phyloP scores from a whole-genome alignment of 35 echinoderm and acorn worm genomes.

The Chiridota heheva region DNA sequence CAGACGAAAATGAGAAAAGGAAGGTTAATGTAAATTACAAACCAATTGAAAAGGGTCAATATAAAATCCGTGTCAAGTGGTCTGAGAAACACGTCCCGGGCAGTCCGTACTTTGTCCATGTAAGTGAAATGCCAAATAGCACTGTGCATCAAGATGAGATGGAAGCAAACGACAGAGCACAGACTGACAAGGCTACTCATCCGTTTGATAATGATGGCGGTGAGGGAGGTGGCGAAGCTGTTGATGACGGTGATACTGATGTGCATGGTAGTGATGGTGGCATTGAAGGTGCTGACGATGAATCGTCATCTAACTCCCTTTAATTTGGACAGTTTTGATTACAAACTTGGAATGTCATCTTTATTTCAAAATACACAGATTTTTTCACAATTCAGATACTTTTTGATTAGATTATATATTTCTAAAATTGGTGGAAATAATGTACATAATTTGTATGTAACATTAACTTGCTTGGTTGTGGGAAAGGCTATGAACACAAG shows the following conservation, averaged over 20 bases:
- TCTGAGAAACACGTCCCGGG: slow-evolving; percentile 78
- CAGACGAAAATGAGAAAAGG: slow-evolving; percentile 53
- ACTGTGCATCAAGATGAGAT: slow-evolving; percentile 33
- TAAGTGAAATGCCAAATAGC: slow-evolving; percentile 47
- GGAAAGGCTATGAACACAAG: too few species aligned
- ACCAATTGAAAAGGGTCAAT: slow-evolving; percentile 55
- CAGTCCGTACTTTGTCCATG: slow-evolving; percentile 64
- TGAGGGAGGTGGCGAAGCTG: neutral
- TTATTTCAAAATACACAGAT: too few species aligned
- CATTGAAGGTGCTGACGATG: neutral
- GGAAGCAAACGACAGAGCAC: slow-evolving; percentile 27
- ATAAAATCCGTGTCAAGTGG: slow-evolving; percentile 80
- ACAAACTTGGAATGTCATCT: too few species aligned
- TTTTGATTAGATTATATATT: too few species aligned
- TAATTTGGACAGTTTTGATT: too few species aligned
- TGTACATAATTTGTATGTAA: too few species aligned
- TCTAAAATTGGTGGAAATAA: too few species aligned
- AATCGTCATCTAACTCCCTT: too few species aligned
- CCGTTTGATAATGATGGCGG: neutral
- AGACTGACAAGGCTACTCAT: neutral
- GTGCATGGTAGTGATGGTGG: neutral
- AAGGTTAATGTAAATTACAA: slow-evolving; percentile 72
- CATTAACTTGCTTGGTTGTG: too few species aligned
- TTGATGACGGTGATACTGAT: neutral
- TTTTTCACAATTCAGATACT: too few species aligned